Evolutionary conservation across 2,113 vertebrate genomes (phyloP), one percentile per base, ranked within the genome.

Genomic region (Drymodes brunneopygia): DNA sequence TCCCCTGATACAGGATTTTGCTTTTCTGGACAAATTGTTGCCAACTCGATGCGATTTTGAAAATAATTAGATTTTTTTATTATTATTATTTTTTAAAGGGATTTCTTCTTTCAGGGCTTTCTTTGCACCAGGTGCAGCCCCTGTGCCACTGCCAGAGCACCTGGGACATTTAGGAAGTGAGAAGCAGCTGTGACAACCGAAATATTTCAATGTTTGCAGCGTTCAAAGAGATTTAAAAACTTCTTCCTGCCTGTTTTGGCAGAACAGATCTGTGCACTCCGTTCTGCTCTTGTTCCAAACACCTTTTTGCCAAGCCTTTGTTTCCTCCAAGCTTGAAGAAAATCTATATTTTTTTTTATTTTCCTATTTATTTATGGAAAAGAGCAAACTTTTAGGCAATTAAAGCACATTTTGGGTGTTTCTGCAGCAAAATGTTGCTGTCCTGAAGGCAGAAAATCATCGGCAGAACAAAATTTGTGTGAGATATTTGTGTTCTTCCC

Each of bases 131-230:
- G 1, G 17, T 56, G 56, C 21, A 87, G 72, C 18, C 24, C 0
- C 78, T 23, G 54, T 17, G 61, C 6, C 15, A 12, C 35, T 15
- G 44, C 82, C 70, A 36, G 60, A 69, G 22, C 72, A 22, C 57
- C 54, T 53, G 4, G 17, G 27, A 28, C 18, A 2, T 19, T 33
- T 5, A 24, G 62, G 50, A 82, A 74, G 35, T 29, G 57, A 65
- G 51, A 35, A 35, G 73, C 92, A 91, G 80, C 95, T 89, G 94
- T 92, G 71, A 66, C 23, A 90, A 71, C 29, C 4, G 9, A 83
- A 96, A 65, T 35, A 92, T 73, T 94, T 84, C 88, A 90, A 40
- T 77, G 74, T 90, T 95, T 94, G 70, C 81, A 84, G 88, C 61
- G 75, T 78, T 47, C 40, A 94, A 62, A 75, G 88, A 53, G 48